Evolutionary conservation across 2,888 invertebrate species (phyloP), one percentile per base, ranked within the genome.

Genomic region (Nyleta sp.): DNA sequence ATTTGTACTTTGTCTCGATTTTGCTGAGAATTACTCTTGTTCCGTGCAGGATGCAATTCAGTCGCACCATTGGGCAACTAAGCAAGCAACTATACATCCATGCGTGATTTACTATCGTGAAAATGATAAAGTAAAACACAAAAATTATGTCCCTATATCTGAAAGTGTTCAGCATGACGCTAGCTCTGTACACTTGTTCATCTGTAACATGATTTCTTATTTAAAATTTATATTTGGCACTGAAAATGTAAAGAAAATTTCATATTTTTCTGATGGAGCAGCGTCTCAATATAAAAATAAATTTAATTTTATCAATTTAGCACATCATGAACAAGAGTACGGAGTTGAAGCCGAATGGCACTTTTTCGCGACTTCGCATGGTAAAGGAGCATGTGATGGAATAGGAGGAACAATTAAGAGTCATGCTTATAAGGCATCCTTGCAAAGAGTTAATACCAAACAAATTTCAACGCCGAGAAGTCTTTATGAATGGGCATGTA

Each of bases 321-420:
- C 44, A 35, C 17, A 73, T 52, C 65, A 73, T n/a, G n/a, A 55
- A 28, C 28, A 35, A 55, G 73, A 73, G 18, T 74, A 65, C 44
- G 65, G 65, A 6, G 20, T 48, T 8, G 15, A 46, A 20, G 67
- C 67, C 24, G 60, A 74, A 40, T 74, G 67, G 74, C 33, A 59
- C 33, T 73, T 73, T 22, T 73, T 73, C 22, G 62, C 73, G 20
- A 73, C 73, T 7, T 42, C 57, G 0, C 64, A 74, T n/a, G 67
- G 74, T 8, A 67, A 74, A 53, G 57, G 65, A 7, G 64, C 74
- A 7, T 65, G 65, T 17, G 65, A 74, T 44, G 73, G 73, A 10
- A 3, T 73, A 20, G 64, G 64, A 17, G 65, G 74, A 8, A 24
- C 74, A 2, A 35, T 74, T 33, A 74, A 74, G 52, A 42, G 42